A percentile compares a stretch with the other conserved stretches of the same genome.
Evolutionary conservation across 2,113 vertebrate species (phyloP).

Genomic region (Actinemys pallida): DNA sequence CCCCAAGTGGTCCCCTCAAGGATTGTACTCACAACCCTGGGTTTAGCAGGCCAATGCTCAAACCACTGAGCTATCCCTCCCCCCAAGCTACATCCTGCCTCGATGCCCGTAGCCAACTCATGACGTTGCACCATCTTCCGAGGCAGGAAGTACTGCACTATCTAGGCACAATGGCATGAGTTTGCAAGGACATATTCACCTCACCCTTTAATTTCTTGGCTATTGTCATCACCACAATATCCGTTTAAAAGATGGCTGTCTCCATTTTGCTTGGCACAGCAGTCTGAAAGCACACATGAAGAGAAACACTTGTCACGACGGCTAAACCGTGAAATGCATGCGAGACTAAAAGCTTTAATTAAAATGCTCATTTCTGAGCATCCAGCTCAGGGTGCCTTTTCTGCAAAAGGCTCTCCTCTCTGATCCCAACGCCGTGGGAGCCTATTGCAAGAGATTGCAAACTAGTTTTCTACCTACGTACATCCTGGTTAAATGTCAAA

Average conservation of each 20-base stretch:
- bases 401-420: conserved; percentile 41
- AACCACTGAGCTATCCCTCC: no score
- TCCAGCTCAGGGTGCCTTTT: conserved; percentile 47
- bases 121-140: background rate
- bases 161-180: background rate
- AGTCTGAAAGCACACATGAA: background rate
- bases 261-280: background rate
- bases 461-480: conserved; percentile 16
- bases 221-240: background rate
- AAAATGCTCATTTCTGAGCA: conserved; percentile 53
- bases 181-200: background rate
- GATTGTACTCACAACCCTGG: no score
- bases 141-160: background rate
- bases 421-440: background rate
- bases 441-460: background rate
- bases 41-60: no score
- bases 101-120: fast-evolving
- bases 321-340: conserved; percentile 42
- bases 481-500: conserved; percentile 47
- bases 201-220: background rate
- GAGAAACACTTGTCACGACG: background rate
- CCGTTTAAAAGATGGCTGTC: background rate
- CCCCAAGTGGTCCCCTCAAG: no score
- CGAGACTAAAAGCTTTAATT: conserved; percentile 67
- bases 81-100: background rate